Evolutionary conservation across 2,797 vertebrate genomes (phyloP), one percentile per base, ranked within the genome.

Genomic region (Etheostoma nigrum): DNA sequence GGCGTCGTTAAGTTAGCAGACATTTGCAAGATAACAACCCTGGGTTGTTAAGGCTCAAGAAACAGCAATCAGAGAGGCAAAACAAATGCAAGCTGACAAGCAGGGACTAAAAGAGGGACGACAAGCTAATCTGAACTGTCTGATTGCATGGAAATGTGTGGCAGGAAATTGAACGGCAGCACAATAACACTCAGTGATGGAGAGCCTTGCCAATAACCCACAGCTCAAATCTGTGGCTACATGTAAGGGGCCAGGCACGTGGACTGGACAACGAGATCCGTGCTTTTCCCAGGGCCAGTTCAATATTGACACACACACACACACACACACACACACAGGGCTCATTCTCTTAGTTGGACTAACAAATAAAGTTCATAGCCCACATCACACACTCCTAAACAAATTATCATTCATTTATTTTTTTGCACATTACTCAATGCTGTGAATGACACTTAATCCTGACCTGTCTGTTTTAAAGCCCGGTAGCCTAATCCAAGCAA

Each of bases 231-330:
- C 66, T 42, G 73, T 11, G 45, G 79, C 81, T 75, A 55, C 92
- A 95, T 91, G 93, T 95, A 93, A 94, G 86, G 36, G 27, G 65
- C 60, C 5, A 6, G 72, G 76, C 94, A 94, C 93, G 85, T 7
- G 92, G 91, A 88, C 69, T 0, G 49, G 23, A 77, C 76, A 74
- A 40, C 58, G 72, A 85, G 74, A 87, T 84, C 86, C 67, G 83
- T 79, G 76, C 81, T 89, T 81, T 68, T 63, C 69, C 74, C 42
- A 10, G 33, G 73, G 85, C 49, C 64, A 52, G 67, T 75, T 93
- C 87, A 82, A 90, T 94, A 91, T 72, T 65, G 88, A 93, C 88
- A 83, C 74, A 74, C 78, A 90, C 79, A 84, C 36, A 40, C 36
- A 40, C 36, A 40, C 36, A 40, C 10, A 40, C 36, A 40, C 36